These are phyloP conservation scores for Leptinotarsa undecemlineata DNA, from an alignment of 1,140 invertebrate species.

Conservation along the genomic window DNA sequence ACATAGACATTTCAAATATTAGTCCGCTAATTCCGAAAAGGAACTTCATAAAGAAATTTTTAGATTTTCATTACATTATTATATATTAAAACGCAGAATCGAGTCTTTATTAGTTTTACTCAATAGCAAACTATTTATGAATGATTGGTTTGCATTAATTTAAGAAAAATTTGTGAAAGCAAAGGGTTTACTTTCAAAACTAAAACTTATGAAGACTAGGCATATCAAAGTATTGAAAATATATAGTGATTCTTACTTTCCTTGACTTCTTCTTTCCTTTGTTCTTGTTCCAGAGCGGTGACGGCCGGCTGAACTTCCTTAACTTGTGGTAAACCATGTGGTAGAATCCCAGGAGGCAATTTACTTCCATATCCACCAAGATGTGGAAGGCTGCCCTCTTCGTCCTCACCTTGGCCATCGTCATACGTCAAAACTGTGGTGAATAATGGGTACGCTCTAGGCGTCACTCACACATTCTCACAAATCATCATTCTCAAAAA, in stretches of 20 bases:
- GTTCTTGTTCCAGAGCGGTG: conserved; percentile 74
- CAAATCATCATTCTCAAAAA: conserved; percentile 4
- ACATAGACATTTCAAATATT: no score
- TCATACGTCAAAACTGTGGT: conserved; percentile 99
- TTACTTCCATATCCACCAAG: conserved; percentile 80
- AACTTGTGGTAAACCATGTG: conserved; percentile 90
- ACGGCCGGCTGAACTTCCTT: conserved; percentile 92
- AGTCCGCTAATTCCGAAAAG: no score
- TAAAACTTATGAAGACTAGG: not conserved
- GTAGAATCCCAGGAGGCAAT: conserved; percentile 87
- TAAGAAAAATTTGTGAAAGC: no score
- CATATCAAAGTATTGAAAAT: not conserved
- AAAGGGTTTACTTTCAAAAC: no score
- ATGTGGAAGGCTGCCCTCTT: conserved; percentile 80
- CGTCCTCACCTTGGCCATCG: conserved; percentile 94
- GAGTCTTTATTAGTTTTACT: no score
- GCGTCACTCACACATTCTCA: conserved; percentile 37
- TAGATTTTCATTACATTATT: no score
- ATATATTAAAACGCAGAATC: no score
- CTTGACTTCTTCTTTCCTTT: conserved; percentile 67
- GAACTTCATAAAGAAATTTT: no score
- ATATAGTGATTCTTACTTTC: conserved; percentile 58
- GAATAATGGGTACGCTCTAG: conserved; percentile 71
- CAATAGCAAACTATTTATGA: no score
- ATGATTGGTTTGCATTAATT: no score